A percentile compares a stretch with the other conserved stretches of the same genome.
Conservation (phyloP, 2,888 invertebrate species). For the Ephialtes manifestator region DNA sequence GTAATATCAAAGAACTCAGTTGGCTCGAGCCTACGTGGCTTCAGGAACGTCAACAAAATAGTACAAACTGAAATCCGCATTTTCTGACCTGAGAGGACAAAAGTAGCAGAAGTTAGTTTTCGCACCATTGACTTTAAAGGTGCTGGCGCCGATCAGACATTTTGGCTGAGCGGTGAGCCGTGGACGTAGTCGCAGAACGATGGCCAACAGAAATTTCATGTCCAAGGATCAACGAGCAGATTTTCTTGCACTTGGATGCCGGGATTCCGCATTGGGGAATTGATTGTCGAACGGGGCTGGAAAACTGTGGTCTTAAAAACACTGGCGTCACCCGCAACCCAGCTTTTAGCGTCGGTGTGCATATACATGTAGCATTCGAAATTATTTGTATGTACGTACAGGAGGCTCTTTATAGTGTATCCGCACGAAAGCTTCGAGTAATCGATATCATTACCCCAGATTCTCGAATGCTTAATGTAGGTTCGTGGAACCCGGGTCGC, state of each 20-base stretch:
- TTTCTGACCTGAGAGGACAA: slow-evolving; percentile 3
- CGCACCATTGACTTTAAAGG: slow-evolving; percentile 69
- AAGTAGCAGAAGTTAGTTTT: slow-evolving; percentile 70
- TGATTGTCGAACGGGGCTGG: slow-evolving; percentile 44
- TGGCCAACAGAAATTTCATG: slow-evolving; percentile 4
- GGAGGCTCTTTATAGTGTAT: slow-evolving; percentile 21
- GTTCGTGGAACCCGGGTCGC: slow-evolving; percentile 35
- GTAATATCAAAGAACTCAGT: neutral
- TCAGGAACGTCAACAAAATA: neutral
- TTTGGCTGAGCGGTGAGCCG: slow-evolving; percentile 40
- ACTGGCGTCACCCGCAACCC: slow-evolving; percentile 46
- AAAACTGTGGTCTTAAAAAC: slow-evolving; percentile 37
- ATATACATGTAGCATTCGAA: neutral
- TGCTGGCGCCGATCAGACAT: slow-evolving; percentile 66
- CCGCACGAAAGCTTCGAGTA: slow-evolving; percentile 55
- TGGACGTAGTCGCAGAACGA: neutral
- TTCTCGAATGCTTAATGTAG: slow-evolving; percentile 50
- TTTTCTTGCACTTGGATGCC: slow-evolving; percentile 17
- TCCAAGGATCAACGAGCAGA: slow-evolving; percentile 7
- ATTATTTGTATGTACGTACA: neutral
- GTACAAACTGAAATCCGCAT: neutral
- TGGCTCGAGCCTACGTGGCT: slow-evolving; percentile 22
- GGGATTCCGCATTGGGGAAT: slow-evolving; percentile 26
- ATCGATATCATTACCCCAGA: slow-evolving; percentile 70
- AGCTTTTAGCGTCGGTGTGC: neutral